Conservation (phyloP, 1,140 invertebrate genomes). For the Zaprionus davidi region DNA sequence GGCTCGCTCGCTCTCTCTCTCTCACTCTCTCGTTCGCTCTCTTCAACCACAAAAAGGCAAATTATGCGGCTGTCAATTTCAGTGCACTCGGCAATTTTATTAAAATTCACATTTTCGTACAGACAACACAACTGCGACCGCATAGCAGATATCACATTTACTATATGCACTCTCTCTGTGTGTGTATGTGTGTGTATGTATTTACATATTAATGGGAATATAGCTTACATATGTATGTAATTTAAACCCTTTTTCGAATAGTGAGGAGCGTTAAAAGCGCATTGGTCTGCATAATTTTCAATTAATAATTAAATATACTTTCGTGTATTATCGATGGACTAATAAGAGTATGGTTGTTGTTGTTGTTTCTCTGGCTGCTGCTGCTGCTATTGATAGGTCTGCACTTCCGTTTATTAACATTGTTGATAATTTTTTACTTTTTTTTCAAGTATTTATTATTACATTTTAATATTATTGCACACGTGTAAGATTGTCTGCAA, state of each 20-base stretch:
- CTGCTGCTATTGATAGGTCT: conserved; percentile 39
- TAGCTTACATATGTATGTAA: conserved; percentile 35
- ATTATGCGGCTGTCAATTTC: conserved; percentile 55
- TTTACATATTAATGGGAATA: conserved; percentile 23
- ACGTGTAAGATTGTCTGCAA: neutral
- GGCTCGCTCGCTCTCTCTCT: too few species aligned
- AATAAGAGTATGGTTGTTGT: conserved; percentile 49
- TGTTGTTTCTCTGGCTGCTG: conserved; percentile 7
- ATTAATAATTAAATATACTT: conserved; percentile 65
- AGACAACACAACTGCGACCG: conserved; percentile 23
- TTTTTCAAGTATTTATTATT: conserved; percentile 45
- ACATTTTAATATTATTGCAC: conserved; percentile 31
- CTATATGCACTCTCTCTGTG: conserved; percentile 2
- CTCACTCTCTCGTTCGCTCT: neutral
- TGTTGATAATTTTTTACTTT: conserved; percentile 41
- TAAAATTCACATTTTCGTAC: conserved; percentile 45
- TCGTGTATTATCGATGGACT: conserved; percentile 63
- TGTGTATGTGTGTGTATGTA: conserved; percentile 10
- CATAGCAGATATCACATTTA: conserved; percentile 27
- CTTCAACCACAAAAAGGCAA: conserved; percentile 39
- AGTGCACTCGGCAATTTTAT: conserved; percentile 57
- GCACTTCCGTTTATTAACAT: conserved; percentile 62
- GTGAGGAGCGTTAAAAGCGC: conserved; percentile 41
- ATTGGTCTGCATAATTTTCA: conserved; percentile 66
- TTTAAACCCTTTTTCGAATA: conserved; percentile 25